Evolutionary conservation across 2,888 invertebrate species (phyloP).

Genomic region (Plusia festucae): DNA sequence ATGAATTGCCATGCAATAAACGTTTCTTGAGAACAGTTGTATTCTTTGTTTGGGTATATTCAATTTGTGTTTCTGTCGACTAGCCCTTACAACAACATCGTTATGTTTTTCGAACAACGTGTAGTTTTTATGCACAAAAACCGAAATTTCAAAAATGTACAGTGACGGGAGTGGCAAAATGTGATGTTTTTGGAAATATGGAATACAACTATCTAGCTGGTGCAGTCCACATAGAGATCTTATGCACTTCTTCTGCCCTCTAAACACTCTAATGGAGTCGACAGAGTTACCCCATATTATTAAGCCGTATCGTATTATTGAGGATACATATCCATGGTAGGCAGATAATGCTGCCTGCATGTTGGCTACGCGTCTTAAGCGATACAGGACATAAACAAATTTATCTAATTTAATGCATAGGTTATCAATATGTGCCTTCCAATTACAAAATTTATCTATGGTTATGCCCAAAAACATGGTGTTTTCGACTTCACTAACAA

Average conservation of each 20-base stretch:
- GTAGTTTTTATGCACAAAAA: too few species aligned
- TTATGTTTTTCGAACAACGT: too few species aligned
- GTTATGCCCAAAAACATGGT: background rate
- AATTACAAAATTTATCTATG: constrained; percentile 4
- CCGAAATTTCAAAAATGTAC: too few species aligned
- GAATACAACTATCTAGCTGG: constrained; percentile 1
- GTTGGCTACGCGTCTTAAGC: too few species aligned
- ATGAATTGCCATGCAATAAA: too few species aligned
- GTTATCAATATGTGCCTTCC: constrained; percentile 4
- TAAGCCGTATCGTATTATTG: background rate
- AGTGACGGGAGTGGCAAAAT: too few species aligned
- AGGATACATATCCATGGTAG: too few species aligned
- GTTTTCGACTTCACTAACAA: background rate
- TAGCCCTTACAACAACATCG: too few species aligned
- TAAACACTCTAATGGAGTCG: constrained; percentile 2
- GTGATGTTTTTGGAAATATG: background rate
- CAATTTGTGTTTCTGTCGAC: too few species aligned
- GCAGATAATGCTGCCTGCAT: too few species aligned
- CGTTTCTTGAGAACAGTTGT: too few species aligned
- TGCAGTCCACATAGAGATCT: background rate
- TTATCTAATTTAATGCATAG: background rate
- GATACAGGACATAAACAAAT: background rate
- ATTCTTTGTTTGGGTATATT: too few species aligned
- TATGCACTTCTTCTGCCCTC: background rate
- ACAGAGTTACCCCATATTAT: constrained; percentile 4